These are phyloP conservation scores for Gryon sp. DNA, from an alignment of 1,140 invertebrate genomes.

Conservation along the genomic window DNA sequence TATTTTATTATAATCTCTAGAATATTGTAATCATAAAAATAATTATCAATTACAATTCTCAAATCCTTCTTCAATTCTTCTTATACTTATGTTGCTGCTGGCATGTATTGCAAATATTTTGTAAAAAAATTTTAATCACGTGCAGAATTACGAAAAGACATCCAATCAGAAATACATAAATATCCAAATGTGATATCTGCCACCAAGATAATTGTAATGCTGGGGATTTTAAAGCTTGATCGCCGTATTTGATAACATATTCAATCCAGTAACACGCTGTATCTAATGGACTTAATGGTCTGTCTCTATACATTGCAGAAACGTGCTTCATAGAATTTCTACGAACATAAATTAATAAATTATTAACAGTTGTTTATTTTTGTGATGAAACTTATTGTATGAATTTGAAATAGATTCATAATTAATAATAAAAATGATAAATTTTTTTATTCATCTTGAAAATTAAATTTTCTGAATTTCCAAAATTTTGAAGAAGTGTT, in stretches of 20 bases:
- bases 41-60: too few relatives aligned
- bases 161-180: constrained; percentile 67
- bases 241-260: constrained; percentile 78
- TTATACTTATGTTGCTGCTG: too few relatives aligned
- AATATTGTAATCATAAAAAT: too few relatives aligned
- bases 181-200: constrained; percentile 68
- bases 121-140: too few relatives aligned
- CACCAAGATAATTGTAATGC: constrained; percentile 65
- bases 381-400: too few relatives aligned
- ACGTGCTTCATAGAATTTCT: constrained; percentile 10
- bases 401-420: constrained; percentile 3
- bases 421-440: too few relatives aligned
- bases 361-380: too few relatives aligned
- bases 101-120: too few relatives aligned
- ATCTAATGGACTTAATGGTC: constrained; percentile 78
- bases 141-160: too few relatives aligned
- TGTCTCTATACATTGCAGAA: constrained; percentile 69
- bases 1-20: too few relatives aligned
- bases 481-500: too few relatives aligned
- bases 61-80: too few relatives aligned
- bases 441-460: background rate
- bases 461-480: background rate
- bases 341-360: constrained; percentile 8
- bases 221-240: constrained; percentile 63
- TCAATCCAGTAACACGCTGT: constrained; percentile 81